A percentile compares a stretch with the other conserved stretches of the same genome.
These are phyloP conservation scores for Petrocephalus microphthalmus DNA, from an alignment of 2,113 vertebrate species.

Conservation along the genomic window DNA sequence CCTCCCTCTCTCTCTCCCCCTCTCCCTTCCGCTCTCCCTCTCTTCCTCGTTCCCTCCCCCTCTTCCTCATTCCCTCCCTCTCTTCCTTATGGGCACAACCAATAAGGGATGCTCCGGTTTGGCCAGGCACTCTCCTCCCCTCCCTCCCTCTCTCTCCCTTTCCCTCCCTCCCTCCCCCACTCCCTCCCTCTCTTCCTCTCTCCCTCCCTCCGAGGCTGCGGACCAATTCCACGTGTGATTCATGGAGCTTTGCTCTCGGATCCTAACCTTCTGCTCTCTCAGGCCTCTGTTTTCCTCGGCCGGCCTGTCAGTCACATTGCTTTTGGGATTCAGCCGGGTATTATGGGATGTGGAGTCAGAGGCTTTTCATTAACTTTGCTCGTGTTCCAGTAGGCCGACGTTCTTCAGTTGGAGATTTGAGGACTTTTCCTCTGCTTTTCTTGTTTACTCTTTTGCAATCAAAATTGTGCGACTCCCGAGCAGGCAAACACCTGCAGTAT, in stretches of 20 bases:
- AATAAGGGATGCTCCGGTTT: neutral
- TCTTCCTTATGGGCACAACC: neutral
- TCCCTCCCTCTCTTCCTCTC: too few relatives aligned
- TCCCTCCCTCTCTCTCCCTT: neutral
- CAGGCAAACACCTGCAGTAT: conserved; percentile 8
- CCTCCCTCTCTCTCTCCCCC: neutral
- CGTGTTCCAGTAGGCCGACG: neutral
- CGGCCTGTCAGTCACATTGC: neutral
- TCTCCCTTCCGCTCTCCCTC: neutral
- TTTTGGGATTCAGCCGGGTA: neutral
- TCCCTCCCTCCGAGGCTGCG: neutral
- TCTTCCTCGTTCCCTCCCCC: too few relatives aligned
- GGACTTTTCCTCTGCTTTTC: conserved; percentile 3
- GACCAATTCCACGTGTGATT: neutral
- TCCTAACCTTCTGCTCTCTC: conserved; percentile 8
- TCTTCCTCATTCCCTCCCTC: neutral
- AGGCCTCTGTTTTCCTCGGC: neutral
- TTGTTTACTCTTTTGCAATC: conserved; percentile 2
- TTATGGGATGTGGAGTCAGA: neutral
- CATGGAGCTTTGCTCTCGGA: neutral
- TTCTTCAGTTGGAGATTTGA: neutral
- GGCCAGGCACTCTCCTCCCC: neutral
- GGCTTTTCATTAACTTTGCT: conserved; percentile 12
- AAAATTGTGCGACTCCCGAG: neutral
- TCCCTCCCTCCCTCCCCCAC: too few relatives aligned